A percentile compares a stretch with the other conserved stretches of the same genome.
phyloP scores from a whole-genome alignment of 2,888 invertebrate species.

The Nephrotoma appendiculata region DNA sequence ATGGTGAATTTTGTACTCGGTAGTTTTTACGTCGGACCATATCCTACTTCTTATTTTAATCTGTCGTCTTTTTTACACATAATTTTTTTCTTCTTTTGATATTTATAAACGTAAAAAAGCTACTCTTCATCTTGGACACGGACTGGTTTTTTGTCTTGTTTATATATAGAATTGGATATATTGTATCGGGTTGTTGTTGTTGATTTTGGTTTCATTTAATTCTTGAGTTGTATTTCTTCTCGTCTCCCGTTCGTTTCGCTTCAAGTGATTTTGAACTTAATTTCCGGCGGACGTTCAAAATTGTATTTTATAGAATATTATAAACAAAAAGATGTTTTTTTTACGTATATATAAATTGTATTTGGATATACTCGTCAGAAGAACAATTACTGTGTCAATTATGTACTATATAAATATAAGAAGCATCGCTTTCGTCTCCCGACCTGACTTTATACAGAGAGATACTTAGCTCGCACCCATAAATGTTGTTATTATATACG shows the following conservation, averaged over 20 bases:
- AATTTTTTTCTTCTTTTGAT: neutral
- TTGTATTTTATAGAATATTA: neutral
- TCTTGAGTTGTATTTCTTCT: neutral
- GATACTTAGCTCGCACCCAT: neutral
- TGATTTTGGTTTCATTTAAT: neutral
- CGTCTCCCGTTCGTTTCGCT: neutral
- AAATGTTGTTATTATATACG: neutral
- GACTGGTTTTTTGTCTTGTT: neutral
- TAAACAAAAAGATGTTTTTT: neutral
- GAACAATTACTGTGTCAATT: neutral
- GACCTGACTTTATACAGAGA: neutral
- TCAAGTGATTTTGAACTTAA: constrained; percentile 3
- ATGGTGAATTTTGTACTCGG: neutral
- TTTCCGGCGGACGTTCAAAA: constrained; percentile 2
- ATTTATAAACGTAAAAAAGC: neutral
- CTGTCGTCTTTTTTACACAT: neutral
- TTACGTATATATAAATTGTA: neutral
- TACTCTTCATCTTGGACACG: neutral
- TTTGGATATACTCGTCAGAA: neutral
- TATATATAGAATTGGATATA: neutral
- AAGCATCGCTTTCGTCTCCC: neutral
- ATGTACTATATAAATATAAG: neutral
- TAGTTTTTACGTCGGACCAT: neutral
- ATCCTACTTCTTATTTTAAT: neutral
- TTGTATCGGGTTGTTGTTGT: neutral